Percentiles rank a stretch among this genome's conserved stretches.
Evolutionary conservation across 2,113 vertebrate species (phyloP).

Genomic region (Phodopus roborovskii): DNA sequence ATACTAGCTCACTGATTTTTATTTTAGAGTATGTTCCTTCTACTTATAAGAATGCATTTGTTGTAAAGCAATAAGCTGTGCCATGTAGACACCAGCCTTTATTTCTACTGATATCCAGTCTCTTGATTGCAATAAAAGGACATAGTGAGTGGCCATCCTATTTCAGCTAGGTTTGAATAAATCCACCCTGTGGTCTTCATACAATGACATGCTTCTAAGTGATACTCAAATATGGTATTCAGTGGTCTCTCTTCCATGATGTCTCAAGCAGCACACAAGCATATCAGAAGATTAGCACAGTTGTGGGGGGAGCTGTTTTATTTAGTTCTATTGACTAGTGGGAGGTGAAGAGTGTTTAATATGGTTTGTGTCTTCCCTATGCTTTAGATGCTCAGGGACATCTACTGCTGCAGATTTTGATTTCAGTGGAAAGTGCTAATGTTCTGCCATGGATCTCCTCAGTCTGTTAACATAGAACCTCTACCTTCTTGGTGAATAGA

Average conservation of each 20-base stretch:
- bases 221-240: rapidly evolving
- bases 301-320: not conserved
- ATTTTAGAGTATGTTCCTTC: not conserved
- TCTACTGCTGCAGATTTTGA: not conserved
- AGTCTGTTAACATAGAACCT: not conserved
- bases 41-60: not conserved
- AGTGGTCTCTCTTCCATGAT: not conserved
- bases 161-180: not conserved
- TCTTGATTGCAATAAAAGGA: no score
- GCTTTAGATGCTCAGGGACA: not conserved
- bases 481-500: not conserved
- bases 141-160: not conserved
- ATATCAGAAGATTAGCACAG: not conserved
- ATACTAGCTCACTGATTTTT: not conserved
- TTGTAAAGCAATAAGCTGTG: not conserved
- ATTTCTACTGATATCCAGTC: not conserved
- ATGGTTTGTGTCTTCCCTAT: not conserved
- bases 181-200: not conserved
- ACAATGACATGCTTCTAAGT: not conserved
- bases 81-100: not conserved
- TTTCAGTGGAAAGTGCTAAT: not conserved
- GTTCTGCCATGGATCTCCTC: not conserved
- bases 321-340: not conserved
- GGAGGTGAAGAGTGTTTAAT: not conserved
- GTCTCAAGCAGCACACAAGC: not conserved